These are phyloP conservation scores for Meghimatium bilineatum DNA, from an alignment of 2,888 invertebrate genomes.

Conservation along the genomic window DNA sequence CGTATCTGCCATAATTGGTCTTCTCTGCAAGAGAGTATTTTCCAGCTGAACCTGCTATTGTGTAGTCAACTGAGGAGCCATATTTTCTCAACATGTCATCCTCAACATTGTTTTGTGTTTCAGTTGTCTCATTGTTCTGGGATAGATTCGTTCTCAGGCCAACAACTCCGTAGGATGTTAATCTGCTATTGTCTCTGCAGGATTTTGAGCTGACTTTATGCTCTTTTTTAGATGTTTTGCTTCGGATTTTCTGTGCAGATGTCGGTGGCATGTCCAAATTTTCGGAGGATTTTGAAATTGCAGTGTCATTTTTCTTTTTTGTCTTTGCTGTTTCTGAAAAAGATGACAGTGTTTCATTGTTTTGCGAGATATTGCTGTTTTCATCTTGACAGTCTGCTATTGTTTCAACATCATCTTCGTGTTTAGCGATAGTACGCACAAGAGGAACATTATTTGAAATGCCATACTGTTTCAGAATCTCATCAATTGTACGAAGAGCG, in stretches of 20 bases:
- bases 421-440: too few relatives aligned
- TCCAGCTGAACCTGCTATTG: background rate
- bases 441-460: background rate
- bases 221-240: background rate
- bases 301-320: background rate
- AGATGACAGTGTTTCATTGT: conserved; percentile 18
- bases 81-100: background rate
- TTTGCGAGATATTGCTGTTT: conserved; percentile 16
- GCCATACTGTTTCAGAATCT: conserved; percentile 19
- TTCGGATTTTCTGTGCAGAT: background rate
- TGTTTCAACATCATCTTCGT: background rate
- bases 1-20: conserved; percentile 11
- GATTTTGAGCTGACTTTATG: too few relatives aligned
- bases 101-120: background rate
- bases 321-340: background rate
- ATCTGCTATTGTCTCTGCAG: background rate
- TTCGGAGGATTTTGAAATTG: background rate
- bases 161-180: background rate
- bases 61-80: conserved; percentile 28
- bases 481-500: conserved; percentile 8
- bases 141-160: conserved; percentile 1
- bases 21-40: background rate
- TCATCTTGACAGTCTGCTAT: background rate
- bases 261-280: background rate
- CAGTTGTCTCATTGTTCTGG: conserved; percentile 28